Percentiles rank a stretch among this genome's conserved stretches.
phyloP scores from a whole-genome alignment of 2,113 vertebrate species.

The Coracopsis vasa region DNA sequence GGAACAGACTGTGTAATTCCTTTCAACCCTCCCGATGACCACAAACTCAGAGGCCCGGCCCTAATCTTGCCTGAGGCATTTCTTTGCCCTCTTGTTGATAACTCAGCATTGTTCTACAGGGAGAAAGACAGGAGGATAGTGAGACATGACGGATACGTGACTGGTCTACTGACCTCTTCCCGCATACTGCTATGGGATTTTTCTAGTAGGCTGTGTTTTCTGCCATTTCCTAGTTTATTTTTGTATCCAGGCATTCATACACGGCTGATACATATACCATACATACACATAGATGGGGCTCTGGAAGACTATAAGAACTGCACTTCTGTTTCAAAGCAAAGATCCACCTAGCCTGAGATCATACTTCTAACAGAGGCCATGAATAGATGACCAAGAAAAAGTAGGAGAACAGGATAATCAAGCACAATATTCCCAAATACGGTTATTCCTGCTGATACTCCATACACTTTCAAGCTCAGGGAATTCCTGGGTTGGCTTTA shows the following conservation, averaged over 20 bases:
- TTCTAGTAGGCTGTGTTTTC: background rate
- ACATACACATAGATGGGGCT: background rate
- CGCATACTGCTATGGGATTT: fast-evolving
- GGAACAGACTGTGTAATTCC: background rate
- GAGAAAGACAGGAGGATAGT: background rate
- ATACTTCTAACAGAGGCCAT: background rate
- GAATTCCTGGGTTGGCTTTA: background rate
- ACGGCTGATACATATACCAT: background rate
- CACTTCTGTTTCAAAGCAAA: background rate
- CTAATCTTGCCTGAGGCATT: background rate
- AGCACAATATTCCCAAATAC: background rate
- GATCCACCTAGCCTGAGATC: background rate
- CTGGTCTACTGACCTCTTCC: background rate
- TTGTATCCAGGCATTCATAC: background rate
- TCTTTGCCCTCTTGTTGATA: background rate
- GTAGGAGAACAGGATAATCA: background rate
- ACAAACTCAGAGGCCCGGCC: background rate
- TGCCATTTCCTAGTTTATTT: background rate
- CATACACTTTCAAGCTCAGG: background rate
- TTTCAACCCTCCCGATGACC: background rate
- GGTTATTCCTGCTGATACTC: background rate
- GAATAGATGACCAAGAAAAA: background rate
- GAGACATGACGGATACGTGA: background rate
- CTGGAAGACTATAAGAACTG: background rate
- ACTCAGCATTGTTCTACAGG: background rate